Conservation (phyloP, 2,113 vertebrate species). For the Madoqua kirkii region DNA sequence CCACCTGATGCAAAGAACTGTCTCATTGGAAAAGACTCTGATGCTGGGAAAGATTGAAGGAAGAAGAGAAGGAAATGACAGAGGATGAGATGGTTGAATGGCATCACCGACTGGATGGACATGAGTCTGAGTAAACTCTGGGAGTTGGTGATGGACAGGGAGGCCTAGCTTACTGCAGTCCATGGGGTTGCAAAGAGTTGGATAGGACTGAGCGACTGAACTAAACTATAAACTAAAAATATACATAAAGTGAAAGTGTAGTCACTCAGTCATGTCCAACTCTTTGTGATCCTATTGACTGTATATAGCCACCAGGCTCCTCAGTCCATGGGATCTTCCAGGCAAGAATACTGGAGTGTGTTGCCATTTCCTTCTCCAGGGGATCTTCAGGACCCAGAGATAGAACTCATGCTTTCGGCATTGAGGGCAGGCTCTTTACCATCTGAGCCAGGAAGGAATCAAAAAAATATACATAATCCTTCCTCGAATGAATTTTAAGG, state of each 20-base stretch:
- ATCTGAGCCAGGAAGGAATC: background rate
- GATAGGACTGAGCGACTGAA: background rate
- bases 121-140: background rate
- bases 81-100: background rate
- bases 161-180: background rate
- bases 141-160: background rate
- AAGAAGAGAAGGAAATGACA: background rate
- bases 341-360: background rate
- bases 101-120: background rate
- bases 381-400: background rate
- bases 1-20: background rate
- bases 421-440: background rate
- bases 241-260: background rate
- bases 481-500: background rate
- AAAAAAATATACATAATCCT: background rate
- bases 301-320: background rate
- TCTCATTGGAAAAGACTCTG: background rate
- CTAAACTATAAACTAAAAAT: background rate
- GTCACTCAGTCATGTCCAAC: accelerated
- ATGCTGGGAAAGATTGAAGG: background rate
- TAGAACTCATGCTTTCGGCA: accelerated
- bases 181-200: background rate
- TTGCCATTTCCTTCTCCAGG: background rate
- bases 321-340: background rate
- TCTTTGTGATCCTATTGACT: background rate